These are phyloP conservation scores for Ectemnius continuus DNA, from an alignment of 2,888 invertebrate species.

Conservation along the genomic window DNA sequence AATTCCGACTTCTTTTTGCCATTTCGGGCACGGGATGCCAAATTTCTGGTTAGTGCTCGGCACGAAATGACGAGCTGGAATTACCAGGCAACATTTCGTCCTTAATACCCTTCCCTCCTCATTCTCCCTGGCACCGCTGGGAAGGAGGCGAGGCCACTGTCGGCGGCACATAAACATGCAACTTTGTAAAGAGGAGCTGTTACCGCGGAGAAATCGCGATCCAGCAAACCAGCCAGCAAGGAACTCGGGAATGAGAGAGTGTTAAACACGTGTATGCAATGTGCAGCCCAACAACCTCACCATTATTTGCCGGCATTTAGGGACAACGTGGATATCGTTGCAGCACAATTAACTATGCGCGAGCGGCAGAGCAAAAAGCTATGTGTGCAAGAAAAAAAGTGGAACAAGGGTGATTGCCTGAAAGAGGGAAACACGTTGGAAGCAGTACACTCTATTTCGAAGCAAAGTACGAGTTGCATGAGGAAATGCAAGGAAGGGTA, in stretches of 20 bases:
- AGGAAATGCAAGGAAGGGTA: neutral
- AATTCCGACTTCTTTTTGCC: slow-evolving; percentile 23
- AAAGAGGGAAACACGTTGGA: slow-evolving; percentile 32
- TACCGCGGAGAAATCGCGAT: too few species aligned
- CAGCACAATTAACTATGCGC: neutral
- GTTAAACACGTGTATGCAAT: neutral
- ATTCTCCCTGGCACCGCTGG: neutral
- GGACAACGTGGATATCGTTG: slow-evolving; percentile 2
- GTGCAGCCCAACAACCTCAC: neutral
- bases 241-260: neutral
- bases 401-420: slow-evolving; percentile 32
- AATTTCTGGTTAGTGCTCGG: neutral
- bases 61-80: neutral
- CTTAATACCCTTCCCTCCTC: neutral
- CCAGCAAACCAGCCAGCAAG: neutral
- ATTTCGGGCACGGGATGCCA: neutral
- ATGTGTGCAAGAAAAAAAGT: slow-evolving; percentile 1
- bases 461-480: slow-evolving; percentile 44
- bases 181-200: neutral
- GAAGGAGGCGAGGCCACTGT: neutral
- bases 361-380: slow-evolving; percentile 1
- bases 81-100: neutral
- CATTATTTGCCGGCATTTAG: slow-evolving; percentile 3
- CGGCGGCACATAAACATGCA: neutral
- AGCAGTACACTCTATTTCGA: slow-evolving; percentile 54